phyloP scores from a whole-genome alignment of 2,888 invertebrate genomes.

The Drosophila yooni region DNA sequence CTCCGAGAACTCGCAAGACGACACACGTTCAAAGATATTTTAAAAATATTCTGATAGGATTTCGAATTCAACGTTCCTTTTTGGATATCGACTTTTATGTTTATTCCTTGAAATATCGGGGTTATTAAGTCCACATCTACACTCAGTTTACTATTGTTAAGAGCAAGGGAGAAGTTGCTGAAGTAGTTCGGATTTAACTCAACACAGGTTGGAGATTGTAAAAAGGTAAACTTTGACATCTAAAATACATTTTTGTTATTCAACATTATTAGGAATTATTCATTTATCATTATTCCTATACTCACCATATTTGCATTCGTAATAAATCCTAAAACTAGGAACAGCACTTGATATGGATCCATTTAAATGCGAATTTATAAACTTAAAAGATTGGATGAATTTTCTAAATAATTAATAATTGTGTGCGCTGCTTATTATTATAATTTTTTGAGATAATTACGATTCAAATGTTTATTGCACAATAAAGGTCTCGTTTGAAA shows the following conservation, averaged over 20 bases:
- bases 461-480: neutral
- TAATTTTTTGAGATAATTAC: neutral
- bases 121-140: neutral
- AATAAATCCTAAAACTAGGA: neutral
- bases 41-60: neutral
- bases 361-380: neutral
- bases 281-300: neutral
- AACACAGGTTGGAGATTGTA: neutral
- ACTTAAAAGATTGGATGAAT: neutral
- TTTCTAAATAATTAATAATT: neutral
- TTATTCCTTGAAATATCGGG: neutral
- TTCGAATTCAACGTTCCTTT: neutral
- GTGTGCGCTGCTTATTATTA: neutral
- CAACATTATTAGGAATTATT: neutral
- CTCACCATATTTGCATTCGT: neutral
- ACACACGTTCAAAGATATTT: neutral
- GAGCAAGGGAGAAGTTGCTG: neutral
- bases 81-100: neutral
- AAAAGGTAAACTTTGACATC: neutral
- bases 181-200: neutral
- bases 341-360: neutral
- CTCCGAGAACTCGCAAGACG: too few relatives aligned
- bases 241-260: neutral
- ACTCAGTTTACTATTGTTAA: neutral
- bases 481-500: neutral